phyloP scores from a whole-genome alignment of 2,888 invertebrate species.

The Drosophila lutescens region DNA sequence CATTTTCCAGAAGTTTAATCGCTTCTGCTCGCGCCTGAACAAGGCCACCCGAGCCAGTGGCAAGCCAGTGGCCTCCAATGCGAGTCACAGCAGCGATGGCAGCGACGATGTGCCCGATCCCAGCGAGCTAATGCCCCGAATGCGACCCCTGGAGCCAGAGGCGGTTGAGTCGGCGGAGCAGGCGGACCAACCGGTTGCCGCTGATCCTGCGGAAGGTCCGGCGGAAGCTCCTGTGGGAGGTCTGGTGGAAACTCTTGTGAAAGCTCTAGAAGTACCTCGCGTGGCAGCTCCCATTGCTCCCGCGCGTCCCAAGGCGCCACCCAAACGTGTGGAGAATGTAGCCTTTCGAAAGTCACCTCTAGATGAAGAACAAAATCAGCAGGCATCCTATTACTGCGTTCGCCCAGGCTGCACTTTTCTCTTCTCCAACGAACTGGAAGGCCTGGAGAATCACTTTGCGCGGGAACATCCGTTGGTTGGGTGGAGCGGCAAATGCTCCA shows the following conservation, averaged over 20 bases:
- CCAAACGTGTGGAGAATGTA: constrained; percentile 64
- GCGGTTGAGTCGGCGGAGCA: no score
- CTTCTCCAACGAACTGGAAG: constrained; percentile 77
- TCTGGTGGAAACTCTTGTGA: no score
- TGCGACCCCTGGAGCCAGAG: constrained; percentile 29
- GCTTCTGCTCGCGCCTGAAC: constrained; percentile 25
- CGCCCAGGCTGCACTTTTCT: constrained; percentile 79
- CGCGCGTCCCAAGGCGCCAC: background rate
- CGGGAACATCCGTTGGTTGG: constrained; percentile 82
- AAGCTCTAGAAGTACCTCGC: no score
- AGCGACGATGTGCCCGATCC: constrained; percentile 11
- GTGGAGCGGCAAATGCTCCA: constrained; percentile 86
- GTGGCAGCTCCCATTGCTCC: background rate
- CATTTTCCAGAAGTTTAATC: constrained; percentile 29
- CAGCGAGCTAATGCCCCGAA: constrained; percentile 13
- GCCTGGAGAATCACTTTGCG: constrained; percentile 80
- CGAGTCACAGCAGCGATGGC: constrained; percentile 10
- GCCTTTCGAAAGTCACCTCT: constrained; percentile 52
- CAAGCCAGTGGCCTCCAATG: background rate
- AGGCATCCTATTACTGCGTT: constrained; percentile 77
- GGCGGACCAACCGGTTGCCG: background rate
- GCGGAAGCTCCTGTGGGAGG: no score
- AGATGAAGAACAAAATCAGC: background rate
- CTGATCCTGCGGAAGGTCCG: no score
- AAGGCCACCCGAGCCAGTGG: background rate